Percentiles rank a stretch among this genome's conserved stretches.
Evolutionary conservation across 2,888 invertebrate genomes (phyloP).

Genomic region (Loripinus fragilis): DNA sequence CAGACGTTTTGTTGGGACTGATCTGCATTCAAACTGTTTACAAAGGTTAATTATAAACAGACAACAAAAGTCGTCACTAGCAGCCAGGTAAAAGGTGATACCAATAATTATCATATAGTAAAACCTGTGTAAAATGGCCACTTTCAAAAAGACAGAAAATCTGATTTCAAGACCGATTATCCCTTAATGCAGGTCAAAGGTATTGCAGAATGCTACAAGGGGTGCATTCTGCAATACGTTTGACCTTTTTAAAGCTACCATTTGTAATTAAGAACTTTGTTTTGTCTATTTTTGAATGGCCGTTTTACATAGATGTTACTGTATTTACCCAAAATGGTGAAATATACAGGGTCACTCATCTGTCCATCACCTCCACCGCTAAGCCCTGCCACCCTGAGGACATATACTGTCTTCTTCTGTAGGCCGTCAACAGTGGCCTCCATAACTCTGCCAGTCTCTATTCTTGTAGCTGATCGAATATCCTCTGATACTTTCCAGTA

Average conservation of each 20-base stretch:
- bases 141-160: no score
- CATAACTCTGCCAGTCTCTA: slow-evolving; percentile 19
- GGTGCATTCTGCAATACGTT: no score
- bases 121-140: no score
- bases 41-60: no score
- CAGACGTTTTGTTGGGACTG: no score
- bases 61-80: no score
- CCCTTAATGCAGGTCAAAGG: neutral
- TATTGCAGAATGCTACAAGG: no score
- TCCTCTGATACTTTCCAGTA: slow-evolving; percentile 51
- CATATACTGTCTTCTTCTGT: slow-evolving; percentile 48
- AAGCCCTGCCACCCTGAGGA: slow-evolving; percentile 47
- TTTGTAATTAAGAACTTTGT: neutral
- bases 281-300: neutral
- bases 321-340: slow-evolving; percentile 42
- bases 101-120: no score
- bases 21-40: no score
- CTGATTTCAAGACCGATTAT: neutral
- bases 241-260: neutral
- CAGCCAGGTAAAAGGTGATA: no score
- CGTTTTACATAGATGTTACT: neutral
- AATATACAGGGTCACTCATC: slow-evolving; percentile 50
- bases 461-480: slow-evolving; percentile 29
- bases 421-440: slow-evolving; percentile 44
- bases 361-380: slow-evolving; percentile 55